phyloP scores from a whole-genome alignment of 2,113 vertebrate species.

The Plotosus lineatus region DNA sequence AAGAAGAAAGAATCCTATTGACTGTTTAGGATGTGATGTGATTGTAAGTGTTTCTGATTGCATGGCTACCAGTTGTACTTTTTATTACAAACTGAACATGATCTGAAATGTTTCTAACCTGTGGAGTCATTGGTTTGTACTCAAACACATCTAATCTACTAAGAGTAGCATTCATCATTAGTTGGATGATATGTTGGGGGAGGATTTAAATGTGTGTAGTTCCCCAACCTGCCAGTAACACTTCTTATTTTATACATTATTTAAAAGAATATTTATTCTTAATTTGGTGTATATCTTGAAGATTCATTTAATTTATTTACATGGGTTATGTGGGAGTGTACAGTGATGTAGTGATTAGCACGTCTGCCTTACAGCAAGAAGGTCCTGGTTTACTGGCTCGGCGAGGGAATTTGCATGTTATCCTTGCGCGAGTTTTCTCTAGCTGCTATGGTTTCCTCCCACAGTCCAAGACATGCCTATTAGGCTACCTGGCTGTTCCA shows the following conservation, averaged over 20 bases:
- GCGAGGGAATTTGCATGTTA: too few relatives aligned
- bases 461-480: too few relatives aligned
- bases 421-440: too few relatives aligned
- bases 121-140: background rate
- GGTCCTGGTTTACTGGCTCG: too few relatives aligned
- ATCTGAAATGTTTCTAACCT: background rate
- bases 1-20: slow-evolving; percentile 47
- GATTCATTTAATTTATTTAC: slow-evolving; percentile 64
- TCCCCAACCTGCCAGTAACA: too few relatives aligned
- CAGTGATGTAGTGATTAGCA: too few relatives aligned
- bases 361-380: too few relatives aligned
- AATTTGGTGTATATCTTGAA: slow-evolving; percentile 41
- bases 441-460: too few relatives aligned
- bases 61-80: slow-evolving; percentile 40
- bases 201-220: background rate
- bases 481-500: too few relatives aligned
- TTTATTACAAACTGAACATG: slow-evolving; percentile 10
- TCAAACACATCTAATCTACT: background rate
- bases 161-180: background rate
- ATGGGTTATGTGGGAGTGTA: too few relatives aligned
- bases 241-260: background rate
- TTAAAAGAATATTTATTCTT: slow-evolving; percentile 54
- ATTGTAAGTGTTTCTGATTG: slow-evolving; percentile 42
- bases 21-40: slow-evolving; percentile 17
- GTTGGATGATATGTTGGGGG: background rate